Evolutionary conservation across 2,113 vertebrate species (phyloP), one percentile per base, ranked within the genome.

Genomic region (Oxyura jamaicensis): DNA sequence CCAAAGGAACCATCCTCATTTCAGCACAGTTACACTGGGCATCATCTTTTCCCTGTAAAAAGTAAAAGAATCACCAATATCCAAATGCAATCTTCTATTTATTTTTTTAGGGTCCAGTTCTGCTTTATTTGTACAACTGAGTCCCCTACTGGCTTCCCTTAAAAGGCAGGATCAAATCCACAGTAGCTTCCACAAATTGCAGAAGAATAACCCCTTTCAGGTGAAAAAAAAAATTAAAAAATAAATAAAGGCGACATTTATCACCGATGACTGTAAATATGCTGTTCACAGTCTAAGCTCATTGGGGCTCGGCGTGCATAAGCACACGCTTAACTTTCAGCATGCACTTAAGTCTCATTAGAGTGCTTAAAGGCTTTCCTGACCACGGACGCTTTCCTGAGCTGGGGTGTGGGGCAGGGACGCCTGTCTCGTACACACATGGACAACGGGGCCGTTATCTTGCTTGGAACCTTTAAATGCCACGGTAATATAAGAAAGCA

Each of bases 341-440:
- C 83, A 22, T 92, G 95, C 93, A 96, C 95, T 97, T 96, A 95
- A 95, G 79, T 94, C 95, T 96, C 86, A 96, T 94, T 96, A 96
- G 93, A 89, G 88, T 39, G 91, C 91, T 94, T 95, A 96, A 95
- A 96, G 85, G 46, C 66, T 96, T 96, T 91, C 95, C 93, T 95
- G 94, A 71, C 85, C 93, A 67, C 28, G 79, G 90, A 33, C 6
- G 63, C 66, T 94, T 88, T 94, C 83, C 95, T 74, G 90, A 77
- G 84, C 71, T 59, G 87, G 94, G 93, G 86, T 5, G 93, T 62
- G 90, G 90, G 53, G 71, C 71, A 28, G 67, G 91, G 95, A 84
- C 42, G 86, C 88, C 92, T 7, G 92, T 35, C 76, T 75, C 50
- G 17, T 28, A 16, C 52, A 17, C 50, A 31, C 29, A 0, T 19